phyloP scores from a whole-genome alignment of 2,888 invertebrate genomes.

The Phortica magna region DNA sequence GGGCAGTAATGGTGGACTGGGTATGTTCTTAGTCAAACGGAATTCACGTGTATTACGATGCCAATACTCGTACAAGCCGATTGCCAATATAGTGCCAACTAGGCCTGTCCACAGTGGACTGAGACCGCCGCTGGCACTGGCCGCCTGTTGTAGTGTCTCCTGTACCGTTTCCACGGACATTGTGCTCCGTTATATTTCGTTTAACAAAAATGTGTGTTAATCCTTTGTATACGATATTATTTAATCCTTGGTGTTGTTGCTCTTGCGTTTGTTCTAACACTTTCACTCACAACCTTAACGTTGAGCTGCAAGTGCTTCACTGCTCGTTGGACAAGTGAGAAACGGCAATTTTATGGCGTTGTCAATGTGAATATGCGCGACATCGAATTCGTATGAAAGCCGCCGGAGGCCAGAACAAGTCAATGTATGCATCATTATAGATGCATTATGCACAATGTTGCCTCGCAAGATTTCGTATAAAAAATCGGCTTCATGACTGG shows the following conservation, averaged over 20 bases:
- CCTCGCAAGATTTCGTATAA: background rate
- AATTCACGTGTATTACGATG: conserved; percentile 79
- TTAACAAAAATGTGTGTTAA: background rate
- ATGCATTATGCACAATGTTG: conserved; percentile 1
- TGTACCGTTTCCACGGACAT: conserved; percentile 67
- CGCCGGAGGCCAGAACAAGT: background rate
- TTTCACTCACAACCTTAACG: conserved; percentile 37
- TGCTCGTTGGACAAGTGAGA: conserved; percentile 35
- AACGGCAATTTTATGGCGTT: conserved; percentile 50
- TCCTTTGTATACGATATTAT: conserved; percentile 1
- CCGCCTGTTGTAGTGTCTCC: conserved; percentile 61
- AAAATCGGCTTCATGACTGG: background rate
- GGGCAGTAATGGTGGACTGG: conserved; percentile 83
- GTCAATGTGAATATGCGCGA: conserved; percentile 44
- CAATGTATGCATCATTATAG: conserved; percentile 32
- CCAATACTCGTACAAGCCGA: conserved; percentile 75
- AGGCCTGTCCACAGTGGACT: conserved; percentile 66
- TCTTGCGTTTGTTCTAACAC: background rate
- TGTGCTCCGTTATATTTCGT: conserved; percentile 9
- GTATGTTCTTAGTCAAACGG: conserved; percentile 83
- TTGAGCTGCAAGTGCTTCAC: conserved; percentile 44
- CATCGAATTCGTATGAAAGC: background rate
- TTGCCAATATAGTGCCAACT: conserved; percentile 60
- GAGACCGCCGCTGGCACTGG: conserved; percentile 46
- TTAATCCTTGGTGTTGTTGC: background rate